Percentiles rank a stretch among this genome's conserved stretches.
Conservation (phyloP, 2,113 vertebrate genomes). For the Salvelinus fontinalis region DNA sequence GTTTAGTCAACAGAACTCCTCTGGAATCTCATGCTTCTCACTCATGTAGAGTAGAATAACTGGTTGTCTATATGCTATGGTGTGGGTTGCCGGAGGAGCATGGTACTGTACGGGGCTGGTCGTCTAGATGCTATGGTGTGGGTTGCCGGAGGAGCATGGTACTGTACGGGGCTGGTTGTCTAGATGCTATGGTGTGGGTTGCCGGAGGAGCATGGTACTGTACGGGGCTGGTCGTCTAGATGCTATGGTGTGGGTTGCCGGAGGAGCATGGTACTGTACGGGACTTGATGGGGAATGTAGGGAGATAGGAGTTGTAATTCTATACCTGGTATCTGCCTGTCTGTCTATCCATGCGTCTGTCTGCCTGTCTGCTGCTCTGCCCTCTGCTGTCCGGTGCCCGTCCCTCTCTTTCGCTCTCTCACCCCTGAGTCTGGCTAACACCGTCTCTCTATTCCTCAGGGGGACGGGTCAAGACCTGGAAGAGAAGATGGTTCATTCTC, state of each 20-base stretch:
- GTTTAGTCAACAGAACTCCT: not conserved
- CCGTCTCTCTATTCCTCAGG: constrained; percentile 74
- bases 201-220: constrained; percentile 19
- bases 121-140: constrained; percentile 9
- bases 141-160: constrained; percentile 28
- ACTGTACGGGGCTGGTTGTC: not conserved
- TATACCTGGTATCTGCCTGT: constrained; percentile 64
- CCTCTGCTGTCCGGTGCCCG: constrained; percentile 54
- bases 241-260: constrained; percentile 23
- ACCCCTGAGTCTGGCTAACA: constrained; percentile 46
- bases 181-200: constrained; percentile 24
- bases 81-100: constrained; percentile 28
- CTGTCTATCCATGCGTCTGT: constrained; percentile 66
- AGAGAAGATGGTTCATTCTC: constrained; percentile 97
- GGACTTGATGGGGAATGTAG: constrained; percentile 28
- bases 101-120: constrained; percentile 23
- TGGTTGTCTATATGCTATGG: not conserved
- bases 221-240: not conserved
- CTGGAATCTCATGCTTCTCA: not conserved
- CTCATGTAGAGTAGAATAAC: not conserved
- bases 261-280: constrained; percentile 21
- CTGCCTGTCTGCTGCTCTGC: constrained; percentile 70
- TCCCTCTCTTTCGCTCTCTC: not conserved
- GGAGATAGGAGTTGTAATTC: constrained; percentile 31
- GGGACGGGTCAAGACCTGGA: constrained; percentile 98